Evolutionary conservation across 2,888 invertebrate genomes (phyloP).

Genomic region (Shargacucullia verbasci): DNA sequence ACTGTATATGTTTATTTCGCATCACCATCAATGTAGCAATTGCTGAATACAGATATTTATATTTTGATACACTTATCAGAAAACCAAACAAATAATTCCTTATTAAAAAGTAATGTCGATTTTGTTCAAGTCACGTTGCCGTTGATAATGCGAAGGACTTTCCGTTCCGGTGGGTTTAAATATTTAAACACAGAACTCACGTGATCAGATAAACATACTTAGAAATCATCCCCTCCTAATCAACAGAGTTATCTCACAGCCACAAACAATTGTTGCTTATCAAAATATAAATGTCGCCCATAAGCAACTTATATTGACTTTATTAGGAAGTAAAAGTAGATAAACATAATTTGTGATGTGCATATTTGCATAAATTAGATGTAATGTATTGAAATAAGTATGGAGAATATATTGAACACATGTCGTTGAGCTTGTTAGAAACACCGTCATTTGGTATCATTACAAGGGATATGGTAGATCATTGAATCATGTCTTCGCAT

Average conservation of each 20-base stretch:
- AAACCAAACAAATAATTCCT: background rate
- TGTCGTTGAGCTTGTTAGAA: slow-evolving; percentile 71
- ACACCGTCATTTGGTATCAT: slow-evolving; percentile 76
- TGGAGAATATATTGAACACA: slow-evolving; percentile 51
- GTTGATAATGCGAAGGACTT: slow-evolving; percentile 8
- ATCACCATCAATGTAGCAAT: slow-evolving; percentile 75
- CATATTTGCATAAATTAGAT: slow-evolving; percentile 60
- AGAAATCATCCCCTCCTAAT: background rate
- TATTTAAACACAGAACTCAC: slow-evolving; percentile 13
- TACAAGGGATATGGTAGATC: slow-evolving; percentile 42
- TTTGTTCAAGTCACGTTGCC: slow-evolving; percentile 1
- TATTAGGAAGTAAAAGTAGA: slow-evolving; percentile 48
- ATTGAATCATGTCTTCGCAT: slow-evolving; percentile 46
- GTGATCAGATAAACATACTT: slow-evolving; percentile 3
- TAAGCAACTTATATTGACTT: slow-evolving; percentile 17
- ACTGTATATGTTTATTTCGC: slow-evolving; percentile 58
- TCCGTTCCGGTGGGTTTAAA: slow-evolving; percentile 10
- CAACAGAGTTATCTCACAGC: slow-evolving; percentile 5
- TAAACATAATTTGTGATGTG: slow-evolving; percentile 61
- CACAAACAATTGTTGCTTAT: slow-evolving; percentile 30
- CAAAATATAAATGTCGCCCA: slow-evolving; percentile 57
- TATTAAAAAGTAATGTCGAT: background rate
- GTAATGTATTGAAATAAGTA: slow-evolving; percentile 55
- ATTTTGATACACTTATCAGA: slow-evolving; percentile 54
- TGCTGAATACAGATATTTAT: slow-evolving; percentile 64